phyloP scores from a whole-genome alignment of 64 coral and sea anemone genomes.

The Pocillopora verrucosa region DNA sequence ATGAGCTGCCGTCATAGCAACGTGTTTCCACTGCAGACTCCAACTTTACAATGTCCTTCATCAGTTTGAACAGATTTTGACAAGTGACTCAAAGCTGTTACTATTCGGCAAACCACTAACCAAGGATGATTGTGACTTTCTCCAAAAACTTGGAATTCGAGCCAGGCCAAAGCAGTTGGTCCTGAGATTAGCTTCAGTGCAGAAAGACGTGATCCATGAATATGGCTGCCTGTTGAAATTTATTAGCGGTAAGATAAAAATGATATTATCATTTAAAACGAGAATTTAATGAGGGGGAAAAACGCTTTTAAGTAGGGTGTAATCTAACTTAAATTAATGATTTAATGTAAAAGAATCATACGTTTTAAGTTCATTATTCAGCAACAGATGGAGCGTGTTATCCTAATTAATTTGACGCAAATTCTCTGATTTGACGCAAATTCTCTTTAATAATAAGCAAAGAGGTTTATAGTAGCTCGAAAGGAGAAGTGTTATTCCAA shows the following conservation, averaged over 20 bases:
- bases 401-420: too few relatives aligned
- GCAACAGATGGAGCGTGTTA: too few relatives aligned
- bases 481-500: too few relatives aligned
- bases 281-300: neutral
- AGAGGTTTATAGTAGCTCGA: too few relatives aligned
- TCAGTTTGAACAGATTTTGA: conserved; percentile 31
- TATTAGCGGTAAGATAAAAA: conserved; percentile 2
- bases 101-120: conserved; percentile 6
- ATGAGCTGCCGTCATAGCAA: too few relatives aligned
- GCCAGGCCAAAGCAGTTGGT: conserved; percentile 17
- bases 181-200: neutral
- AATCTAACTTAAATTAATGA: too few relatives aligned
- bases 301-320: neutral
- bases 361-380: too few relatives aligned
- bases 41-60: neutral
- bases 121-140: conserved; percentile 8
- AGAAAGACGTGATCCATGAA: neutral
- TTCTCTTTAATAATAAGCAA: too few relatives aligned
- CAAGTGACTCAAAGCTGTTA: neutral
- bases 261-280: neutral
- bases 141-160: conserved; percentile 11
- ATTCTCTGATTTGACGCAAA: too few relatives aligned
- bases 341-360: too few relatives aligned
- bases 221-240: conserved; percentile 16
- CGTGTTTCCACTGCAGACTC: too few relatives aligned